Conservation (phyloP, 2,113 vertebrate species). For the Psittacara wagleri region DNA sequence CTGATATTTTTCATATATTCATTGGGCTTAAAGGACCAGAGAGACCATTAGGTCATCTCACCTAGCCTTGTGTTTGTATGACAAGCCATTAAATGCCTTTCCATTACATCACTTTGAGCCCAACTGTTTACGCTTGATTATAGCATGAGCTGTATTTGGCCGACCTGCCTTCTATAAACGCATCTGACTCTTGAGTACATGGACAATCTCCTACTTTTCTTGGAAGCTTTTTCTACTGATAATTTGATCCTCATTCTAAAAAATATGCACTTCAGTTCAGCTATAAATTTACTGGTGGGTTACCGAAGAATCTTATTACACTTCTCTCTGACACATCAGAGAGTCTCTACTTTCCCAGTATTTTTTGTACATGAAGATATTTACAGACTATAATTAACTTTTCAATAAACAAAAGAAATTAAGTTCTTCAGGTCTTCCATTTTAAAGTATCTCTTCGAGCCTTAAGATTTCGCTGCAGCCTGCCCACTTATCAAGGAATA, state of each 20-base stretch:
- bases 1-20: neutral
- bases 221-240: neutral
- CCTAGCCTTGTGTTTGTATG: neutral
- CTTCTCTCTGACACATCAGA: neutral
- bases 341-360: neutral
- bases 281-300: neutral
- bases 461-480: neutral
- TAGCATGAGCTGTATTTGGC: neutral
- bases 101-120: neutral
- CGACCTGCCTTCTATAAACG: neutral
- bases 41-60: constrained; percentile 24
- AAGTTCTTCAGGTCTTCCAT: neutral
- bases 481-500: neutral
- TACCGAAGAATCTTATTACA: neutral
- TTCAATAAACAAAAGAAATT: neutral
- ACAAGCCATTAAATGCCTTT: neutral
- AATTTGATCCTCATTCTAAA: neutral
- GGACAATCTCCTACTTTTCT: neutral
- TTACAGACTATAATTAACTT: neutral
- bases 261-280: neutral
- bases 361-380: neutral
- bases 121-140: neutral
- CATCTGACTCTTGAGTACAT: neutral
- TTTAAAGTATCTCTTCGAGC: neutral
- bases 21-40: neutral